These are phyloP conservation scores for Uromys caudimaculatus DNA, from an alignment of 2,797 vertebrate species.

Conservation along the genomic window DNA sequence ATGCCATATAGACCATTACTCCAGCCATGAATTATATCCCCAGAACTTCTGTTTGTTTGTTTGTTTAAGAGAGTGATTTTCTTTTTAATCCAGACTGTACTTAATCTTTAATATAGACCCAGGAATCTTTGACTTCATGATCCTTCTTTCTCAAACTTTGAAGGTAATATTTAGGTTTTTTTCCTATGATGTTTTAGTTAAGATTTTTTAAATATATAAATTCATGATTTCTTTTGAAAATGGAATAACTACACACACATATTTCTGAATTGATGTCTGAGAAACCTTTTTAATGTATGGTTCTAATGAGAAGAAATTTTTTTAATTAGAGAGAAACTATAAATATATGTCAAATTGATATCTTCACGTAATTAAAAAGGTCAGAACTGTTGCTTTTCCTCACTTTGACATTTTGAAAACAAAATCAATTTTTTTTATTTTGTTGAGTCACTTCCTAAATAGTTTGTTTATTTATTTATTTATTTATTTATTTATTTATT, in stretches of 20 bases:
- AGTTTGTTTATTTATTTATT: no score
- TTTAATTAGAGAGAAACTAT: conserved; percentile 31
- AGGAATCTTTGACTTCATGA: neutral
- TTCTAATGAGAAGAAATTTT: conserved; percentile 69
- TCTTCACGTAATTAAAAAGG: conserved; percentile 68
- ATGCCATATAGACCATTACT: neutral
- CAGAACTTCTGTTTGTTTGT: neutral
- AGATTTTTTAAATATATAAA: neutral
- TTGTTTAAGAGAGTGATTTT: neutral
- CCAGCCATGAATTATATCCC: neutral
- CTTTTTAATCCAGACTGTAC: neutral
- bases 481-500: no score
- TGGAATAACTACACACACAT: neutral
- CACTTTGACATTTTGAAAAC: conserved; percentile 72
- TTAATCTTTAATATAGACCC: neutral
- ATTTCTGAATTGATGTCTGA: neutral
- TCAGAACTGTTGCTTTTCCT: conserved; percentile 57
- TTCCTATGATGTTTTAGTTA: neutral
- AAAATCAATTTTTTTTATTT: conserved; percentile 68
- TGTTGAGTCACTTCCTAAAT: conserved; percentile 20
- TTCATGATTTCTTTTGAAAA: neutral
- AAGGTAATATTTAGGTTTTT: neutral
- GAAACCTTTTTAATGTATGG: neutral
- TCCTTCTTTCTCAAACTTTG: neutral
- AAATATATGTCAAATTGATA: conserved; percentile 54